Conservation (phyloP, 2,797 vertebrate genomes). For the Rhynchonycteris naso region DNA sequence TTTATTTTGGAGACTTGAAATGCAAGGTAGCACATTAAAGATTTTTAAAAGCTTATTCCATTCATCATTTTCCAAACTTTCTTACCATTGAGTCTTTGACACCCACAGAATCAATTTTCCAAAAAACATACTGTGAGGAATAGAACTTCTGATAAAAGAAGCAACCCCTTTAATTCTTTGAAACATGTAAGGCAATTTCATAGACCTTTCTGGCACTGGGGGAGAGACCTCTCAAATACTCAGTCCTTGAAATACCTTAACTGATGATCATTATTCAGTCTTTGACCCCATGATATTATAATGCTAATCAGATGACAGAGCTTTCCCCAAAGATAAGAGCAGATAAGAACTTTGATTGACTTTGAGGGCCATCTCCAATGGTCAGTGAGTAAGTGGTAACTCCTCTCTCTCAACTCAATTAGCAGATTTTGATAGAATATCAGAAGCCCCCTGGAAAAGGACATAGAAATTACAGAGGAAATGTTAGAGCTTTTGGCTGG, state of each 20-base stretch:
- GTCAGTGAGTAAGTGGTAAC: background rate
- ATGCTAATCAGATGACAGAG: background rate
- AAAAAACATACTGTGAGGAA: background rate
- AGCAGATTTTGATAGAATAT: background rate
- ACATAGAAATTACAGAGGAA: background rate
- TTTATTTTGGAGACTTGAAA: slow-evolving; percentile 5
- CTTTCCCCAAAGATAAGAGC: background rate
- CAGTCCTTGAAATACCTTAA: slow-evolving; percentile 10
- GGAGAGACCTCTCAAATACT: background rate
- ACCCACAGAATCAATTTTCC: background rate
- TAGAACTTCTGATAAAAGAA: background rate
- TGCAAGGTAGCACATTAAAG: background rate
- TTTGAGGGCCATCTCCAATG: background rate
- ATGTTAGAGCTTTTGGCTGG: background rate
- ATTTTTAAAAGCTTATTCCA: slow-evolving; percentile 21
- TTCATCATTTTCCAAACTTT: background rate
- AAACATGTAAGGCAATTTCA: background rate
- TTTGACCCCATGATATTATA: background rate
- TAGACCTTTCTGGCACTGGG: background rate
- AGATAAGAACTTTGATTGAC: background rate
- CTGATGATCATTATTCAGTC: background rate
- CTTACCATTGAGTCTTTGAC: background rate
- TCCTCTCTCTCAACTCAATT: background rate
- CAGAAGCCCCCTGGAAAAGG: background rate
- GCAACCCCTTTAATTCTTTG: background rate